Evolutionary conservation across 2,797 vertebrate genomes (phyloP).

Genomic region (Dendrocincla tyrannina): DNA sequence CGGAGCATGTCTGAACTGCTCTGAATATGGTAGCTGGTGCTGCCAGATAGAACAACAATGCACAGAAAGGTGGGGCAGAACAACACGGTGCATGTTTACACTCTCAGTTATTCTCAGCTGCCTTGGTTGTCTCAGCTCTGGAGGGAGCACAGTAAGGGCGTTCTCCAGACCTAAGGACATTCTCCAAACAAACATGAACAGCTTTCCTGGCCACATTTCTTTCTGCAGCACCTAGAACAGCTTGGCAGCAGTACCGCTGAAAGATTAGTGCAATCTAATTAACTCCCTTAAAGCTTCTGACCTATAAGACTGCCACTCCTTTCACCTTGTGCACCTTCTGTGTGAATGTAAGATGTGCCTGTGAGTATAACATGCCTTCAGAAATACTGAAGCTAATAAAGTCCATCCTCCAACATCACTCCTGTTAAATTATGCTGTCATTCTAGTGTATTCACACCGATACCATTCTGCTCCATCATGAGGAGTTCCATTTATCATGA

Average conservation of each 20-base stretch:
- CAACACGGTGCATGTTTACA: rapidly evolving
- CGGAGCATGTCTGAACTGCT: background rate
- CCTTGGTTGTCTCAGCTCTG: background rate
- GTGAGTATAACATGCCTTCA: background rate
- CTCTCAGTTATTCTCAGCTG: background rate
- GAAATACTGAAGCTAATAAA: slow-evolving; percentile 45
- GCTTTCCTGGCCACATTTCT: background rate
- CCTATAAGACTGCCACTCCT: slow-evolving; percentile 13
- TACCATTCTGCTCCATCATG: slow-evolving; percentile 45
- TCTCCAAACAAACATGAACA: background rate
- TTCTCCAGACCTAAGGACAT: background rate
- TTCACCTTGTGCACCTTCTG: slow-evolving; percentile 35
- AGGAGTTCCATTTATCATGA: slow-evolving; percentile 58
- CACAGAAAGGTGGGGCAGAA: background rate
- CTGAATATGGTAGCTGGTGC: background rate
- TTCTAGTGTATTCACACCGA: background rate
- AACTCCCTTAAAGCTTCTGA: slow-evolving; percentile 20
- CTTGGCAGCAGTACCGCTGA: background rate
- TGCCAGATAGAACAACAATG: background rate
- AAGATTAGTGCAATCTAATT: slow-evolving; percentile 47
- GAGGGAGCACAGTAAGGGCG: background rate
- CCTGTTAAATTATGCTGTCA: slow-evolving; percentile 57
- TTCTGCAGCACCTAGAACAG: background rate
- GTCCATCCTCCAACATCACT: slow-evolving; percentile 20
- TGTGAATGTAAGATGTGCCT: slow-evolving; percentile 1